Base-by-base conservation (phyloP, 2,888 invertebrate species). In the Notocelia uddmanniana region DNA sequence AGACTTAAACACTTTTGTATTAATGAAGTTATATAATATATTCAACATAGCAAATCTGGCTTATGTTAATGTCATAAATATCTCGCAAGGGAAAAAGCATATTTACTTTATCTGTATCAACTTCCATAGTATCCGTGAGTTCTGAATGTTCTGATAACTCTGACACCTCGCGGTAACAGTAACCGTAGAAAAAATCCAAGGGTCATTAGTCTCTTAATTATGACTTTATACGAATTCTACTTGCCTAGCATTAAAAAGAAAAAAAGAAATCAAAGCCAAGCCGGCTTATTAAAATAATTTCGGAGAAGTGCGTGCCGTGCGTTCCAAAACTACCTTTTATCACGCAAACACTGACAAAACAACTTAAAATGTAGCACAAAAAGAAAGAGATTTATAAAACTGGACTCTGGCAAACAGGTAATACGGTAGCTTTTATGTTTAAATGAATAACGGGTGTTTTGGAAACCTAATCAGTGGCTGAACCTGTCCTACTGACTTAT, bases 281-380 rank as follows among this genome's bases (percentile, higher is more conserved):
- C 91, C 89, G 88, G 87, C 90, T 91, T 91, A 92, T 90, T 91
- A 92, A 91, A 92, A 92, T 92, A 89, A 92, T 93, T 92, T 92
- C 82, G 85, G 85, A 86, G 79, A 79, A 87, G 90, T 93, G 93
- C 93, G 93, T 93, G 93, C 85, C 87, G 77, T 84, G 85, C 83
- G 86, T 86, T 83, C 80, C 80, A 76, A 88, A 88, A 93, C 87
- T 87, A 86, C 89, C 79, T 76, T 71, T 76, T 78, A 78, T 81
- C 93, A 93, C 92, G 93, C 93, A 78, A 89, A 76, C 79, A 76
- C 70, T 76, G 76, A 78, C 76, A 76, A 74, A 82, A 85, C 81
- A 84, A 81, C 75, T 83, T 83, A 82, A 76, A 74, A 80, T 79
- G 85, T 79, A 73, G 69, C 74, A 77, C 69, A 76, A 72, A 73